phyloP scores from a whole-genome alignment of 2,888 invertebrate species.

The Drosophila anomelani region DNA sequence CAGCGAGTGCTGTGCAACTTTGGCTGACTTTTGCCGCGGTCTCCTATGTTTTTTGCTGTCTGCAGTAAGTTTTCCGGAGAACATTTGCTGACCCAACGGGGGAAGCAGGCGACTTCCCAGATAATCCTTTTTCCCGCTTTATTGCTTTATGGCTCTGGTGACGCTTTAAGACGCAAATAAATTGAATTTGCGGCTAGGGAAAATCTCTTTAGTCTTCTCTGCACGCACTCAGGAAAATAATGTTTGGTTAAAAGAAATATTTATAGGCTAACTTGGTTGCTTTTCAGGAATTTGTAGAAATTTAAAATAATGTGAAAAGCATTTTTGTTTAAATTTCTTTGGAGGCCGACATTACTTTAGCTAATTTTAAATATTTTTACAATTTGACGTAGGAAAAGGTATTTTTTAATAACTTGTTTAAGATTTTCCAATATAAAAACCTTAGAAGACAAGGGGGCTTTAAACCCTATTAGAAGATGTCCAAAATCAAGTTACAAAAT shows the following conservation, averaged over 20 bases:
- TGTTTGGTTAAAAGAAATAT: not conserved
- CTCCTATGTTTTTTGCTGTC: not conserved
- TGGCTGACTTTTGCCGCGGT: conserved; percentile 55
- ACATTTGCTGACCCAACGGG: conserved; percentile 29
- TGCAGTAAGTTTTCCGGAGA: conserved; percentile 57
- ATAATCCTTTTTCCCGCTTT: conserved; percentile 75
- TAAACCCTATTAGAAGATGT: too few relatives aligned
- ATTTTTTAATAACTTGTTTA: too few relatives aligned
- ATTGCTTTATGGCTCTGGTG: conserved; percentile 64
- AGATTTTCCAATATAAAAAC: too few relatives aligned
- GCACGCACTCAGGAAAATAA: conserved; percentile 12
- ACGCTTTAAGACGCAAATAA: conserved; percentile 72
- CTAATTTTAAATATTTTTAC: too few relatives aligned
- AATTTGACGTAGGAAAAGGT: too few relatives aligned
- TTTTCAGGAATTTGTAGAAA: not conserved
- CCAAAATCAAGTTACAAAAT: too few relatives aligned
- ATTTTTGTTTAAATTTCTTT: not conserved
- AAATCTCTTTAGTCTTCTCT: conserved; percentile 43
- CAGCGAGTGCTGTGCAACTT: conserved; percentile 61
- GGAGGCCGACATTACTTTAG: too few relatives aligned
- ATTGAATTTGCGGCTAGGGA: conserved; percentile 72
- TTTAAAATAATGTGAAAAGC: too few relatives aligned
- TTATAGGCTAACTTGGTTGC: not conserved
- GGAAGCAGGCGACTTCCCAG: conserved; percentile 33
- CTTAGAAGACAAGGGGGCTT: too few relatives aligned